Evolutionary conservation across 2,113 vertebrate species (phyloP), one percentile per base, ranked within the genome.

Genomic region (Gadus macrocephalus): DNA sequence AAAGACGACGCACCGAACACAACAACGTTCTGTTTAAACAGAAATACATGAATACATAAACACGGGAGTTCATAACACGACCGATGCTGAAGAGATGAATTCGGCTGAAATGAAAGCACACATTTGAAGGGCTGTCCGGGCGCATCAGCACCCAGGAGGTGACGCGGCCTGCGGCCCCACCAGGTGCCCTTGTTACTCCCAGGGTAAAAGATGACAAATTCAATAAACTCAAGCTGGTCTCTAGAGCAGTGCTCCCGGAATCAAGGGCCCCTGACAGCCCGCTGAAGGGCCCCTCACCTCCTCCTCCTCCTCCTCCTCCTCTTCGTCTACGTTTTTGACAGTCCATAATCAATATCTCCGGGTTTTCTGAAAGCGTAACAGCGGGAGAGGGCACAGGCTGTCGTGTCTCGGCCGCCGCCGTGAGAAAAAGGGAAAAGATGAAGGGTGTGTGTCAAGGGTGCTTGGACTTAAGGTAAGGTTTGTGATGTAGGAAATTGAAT

Each of bases 401-500:
- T 2, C 38, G 11, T 11, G 38, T 11, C 38, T 42, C 38, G 38
- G 1, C 38, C 38, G 38, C 38, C 38, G 74, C 78, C 83, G 78
- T 86, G 93, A 92, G 91, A 91, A 91, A 70, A 67, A 78, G 81
- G 55, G 11, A 53, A 53, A 15, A 56, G 55, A 17, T 42, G 81
- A 80, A 62, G 76, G 85, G 79, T 84, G 76, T 70, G 77, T 87
- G 85, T 85, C 83, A 82, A 78, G 85, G 86, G 85, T 81, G 86
- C 80, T 84, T 80, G 74, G 84, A 90, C 78, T 90, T 85, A 88
- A 92, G 87, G 85, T 93, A 91, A 92, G 89, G 89, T 93, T 92
- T 91, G 91, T 76, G 84, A 89, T 81, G 90, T 90, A 25, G 91
- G 96, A 95, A 98, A 98, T 83, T 89, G 79, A 94, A 98, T 94